Evolutionary conservation across 53 echinoderm and acorn worm genomes (phyloP).

Genomic region (Patiria pectinifera): DNA sequence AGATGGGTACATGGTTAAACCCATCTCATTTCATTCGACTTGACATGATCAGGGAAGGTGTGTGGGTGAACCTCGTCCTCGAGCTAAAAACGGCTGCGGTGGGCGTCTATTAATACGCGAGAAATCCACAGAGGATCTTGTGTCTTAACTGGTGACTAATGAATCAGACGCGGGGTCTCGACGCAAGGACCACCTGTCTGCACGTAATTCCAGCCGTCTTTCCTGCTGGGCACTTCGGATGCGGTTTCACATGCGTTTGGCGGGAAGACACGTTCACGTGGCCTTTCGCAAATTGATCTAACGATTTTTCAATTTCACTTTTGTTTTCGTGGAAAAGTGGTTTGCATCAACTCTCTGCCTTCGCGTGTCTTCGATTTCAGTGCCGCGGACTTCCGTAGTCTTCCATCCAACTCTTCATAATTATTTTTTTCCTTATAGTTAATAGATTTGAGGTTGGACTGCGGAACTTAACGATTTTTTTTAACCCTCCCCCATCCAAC

Average conservation of each 20-base stretch:
- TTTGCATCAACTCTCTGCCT: no score
- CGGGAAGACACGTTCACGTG: not conserved
- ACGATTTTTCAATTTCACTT: no score
- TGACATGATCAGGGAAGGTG: not conserved
- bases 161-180: not conserved
- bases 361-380: no score
- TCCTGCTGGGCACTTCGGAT: not conserved
- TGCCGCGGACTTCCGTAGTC: no score
- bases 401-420: no score
- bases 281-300: no score
- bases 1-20: not conserved
- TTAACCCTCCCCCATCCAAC: no score
- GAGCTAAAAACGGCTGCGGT: conserved; percentile 9
- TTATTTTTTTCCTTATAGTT: no score
- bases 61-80: not conserved
- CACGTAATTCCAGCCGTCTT: not conserved
- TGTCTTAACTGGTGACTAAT: not conserved
- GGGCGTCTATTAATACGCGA: not conserved
- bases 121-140: not conserved
- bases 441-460: no score
- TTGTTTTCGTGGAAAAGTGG: no score
- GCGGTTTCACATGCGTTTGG: not conserved
- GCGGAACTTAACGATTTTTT: no score
- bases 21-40: not conserved
- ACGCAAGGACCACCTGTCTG: not conserved